A percentile compares a stretch with the other conserved stretches of the same genome.
Evolutionary conservation across 2,113 vertebrate genomes (phyloP).

Genomic region (Chaetorhynchus papuensis): DNA sequence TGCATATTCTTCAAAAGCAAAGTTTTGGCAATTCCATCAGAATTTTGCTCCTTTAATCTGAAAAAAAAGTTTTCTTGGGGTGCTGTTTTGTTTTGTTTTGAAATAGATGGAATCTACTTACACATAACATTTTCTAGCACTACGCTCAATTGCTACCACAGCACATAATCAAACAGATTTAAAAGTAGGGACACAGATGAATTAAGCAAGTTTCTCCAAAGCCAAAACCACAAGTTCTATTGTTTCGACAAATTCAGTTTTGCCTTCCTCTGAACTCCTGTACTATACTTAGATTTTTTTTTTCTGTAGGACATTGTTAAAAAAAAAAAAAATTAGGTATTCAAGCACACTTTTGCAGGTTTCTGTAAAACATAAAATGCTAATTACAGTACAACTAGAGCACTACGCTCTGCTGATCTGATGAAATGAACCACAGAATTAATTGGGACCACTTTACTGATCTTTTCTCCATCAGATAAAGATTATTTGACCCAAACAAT

Average conservation of each 20-base stretch:
- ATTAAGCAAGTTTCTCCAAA: neutral
- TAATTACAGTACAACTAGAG: neutral
- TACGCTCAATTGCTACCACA: neutral
- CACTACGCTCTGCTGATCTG: neutral
- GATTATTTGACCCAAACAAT: neutral
- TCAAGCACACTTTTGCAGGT: neutral
- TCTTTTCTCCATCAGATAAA: neutral
- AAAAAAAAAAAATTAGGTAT: neutral
- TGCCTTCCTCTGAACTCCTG: neutral
- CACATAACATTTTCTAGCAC: neutral
- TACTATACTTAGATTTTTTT: neutral
- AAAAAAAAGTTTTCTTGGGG: rapidly evolving
- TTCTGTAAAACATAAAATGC: neutral
- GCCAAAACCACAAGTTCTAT: neutral
- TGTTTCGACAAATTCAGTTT: neutral
- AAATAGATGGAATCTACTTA: neutral
- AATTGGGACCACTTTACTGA: neutral
- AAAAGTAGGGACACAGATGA: neutral
- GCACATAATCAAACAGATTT: neutral
- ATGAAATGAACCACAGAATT: neutral
- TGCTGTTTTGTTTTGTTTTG: neutral
- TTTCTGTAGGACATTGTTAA: neutral
- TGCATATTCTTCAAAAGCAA: neutral
- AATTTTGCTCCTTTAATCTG: neutral
- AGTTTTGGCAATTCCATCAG: neutral